Evolutionary conservation across 2,797 vertebrate genomes (phyloP).

Genomic region (Cercopithecus hamlyni): DNA sequence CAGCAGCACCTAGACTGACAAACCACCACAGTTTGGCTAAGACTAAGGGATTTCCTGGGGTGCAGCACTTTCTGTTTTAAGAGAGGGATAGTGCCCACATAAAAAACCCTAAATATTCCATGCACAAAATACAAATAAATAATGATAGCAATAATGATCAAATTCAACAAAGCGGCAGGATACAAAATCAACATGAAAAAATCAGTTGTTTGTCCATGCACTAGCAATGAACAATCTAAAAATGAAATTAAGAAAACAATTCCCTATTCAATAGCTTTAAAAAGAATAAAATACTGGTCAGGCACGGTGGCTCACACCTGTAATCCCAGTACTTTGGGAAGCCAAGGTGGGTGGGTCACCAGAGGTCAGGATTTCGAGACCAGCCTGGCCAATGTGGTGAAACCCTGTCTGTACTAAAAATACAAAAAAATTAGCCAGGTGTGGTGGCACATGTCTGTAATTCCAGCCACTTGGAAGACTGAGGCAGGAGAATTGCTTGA

Average conservation of each 20-base stretch:
- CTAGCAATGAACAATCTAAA: not conserved
- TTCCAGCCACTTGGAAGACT: not conserved
- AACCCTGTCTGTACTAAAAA: not conserved
- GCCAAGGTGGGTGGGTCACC: not conserved
- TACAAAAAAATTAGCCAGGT: not conserved
- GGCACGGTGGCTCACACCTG: rapidly evolving
- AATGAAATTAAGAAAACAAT: not conserved
- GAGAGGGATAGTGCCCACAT: not conserved
- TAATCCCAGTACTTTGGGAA: not conserved
- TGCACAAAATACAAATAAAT: not conserved
- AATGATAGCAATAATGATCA: not conserved
- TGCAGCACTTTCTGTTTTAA: not conserved
- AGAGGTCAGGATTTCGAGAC: not conserved
- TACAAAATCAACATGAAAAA: not conserved
- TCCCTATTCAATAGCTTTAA: no score
- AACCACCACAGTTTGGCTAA: not conserved
- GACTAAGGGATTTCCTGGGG: not conserved
- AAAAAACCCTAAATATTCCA: not conserved
- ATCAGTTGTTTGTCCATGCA: not conserved
- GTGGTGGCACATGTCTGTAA: not conserved
- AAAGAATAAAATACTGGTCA: no score
- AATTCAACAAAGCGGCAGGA: not conserved
- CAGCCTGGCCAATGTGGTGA: not conserved
- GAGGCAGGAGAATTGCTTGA: not conserved
- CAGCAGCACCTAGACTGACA: not conserved